Evolutionary conservation across 2,888 invertebrate genomes (phyloP).

Genomic region (Calameuta filiformis): DNA sequence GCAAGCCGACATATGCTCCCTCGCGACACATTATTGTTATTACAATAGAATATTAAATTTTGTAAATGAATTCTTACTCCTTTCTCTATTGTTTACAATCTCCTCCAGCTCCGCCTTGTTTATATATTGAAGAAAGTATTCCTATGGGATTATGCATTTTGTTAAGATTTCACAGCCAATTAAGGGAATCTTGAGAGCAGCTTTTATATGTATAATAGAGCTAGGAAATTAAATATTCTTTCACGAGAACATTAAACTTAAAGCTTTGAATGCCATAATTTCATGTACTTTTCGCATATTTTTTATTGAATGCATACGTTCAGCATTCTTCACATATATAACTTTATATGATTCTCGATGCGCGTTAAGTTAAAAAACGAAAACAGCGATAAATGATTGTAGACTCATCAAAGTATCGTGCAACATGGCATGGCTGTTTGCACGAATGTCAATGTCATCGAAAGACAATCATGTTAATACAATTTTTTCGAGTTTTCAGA

Average conservation of each 20-base stretch:
- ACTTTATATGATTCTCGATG: background rate
- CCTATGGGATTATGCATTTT: slow-evolving; percentile 38
- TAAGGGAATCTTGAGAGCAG: background rate
- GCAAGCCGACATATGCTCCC: slow-evolving; percentile 21
- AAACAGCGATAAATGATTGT: background rate
- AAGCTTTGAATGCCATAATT: background rate
- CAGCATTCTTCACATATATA: background rate
- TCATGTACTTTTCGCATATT: background rate
- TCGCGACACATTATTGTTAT: slow-evolving; percentile 12
- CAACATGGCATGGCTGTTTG: background rate
- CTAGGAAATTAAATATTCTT: background rate
- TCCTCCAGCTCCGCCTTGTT: slow-evolving; percentile 37
- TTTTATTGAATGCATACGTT: background rate
- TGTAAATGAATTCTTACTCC: slow-evolving; percentile 36
- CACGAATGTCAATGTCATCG: background rate
- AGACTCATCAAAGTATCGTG: background rate
- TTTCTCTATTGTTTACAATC: slow-evolving; percentile 37
- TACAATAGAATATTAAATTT: slow-evolving; percentile 3
- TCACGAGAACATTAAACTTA: background rate
- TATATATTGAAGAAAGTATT: slow-evolving; percentile 37
- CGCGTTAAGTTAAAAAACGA: background rate
- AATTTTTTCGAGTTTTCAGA: slow-evolving; percentile 14
- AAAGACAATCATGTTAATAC: slow-evolving; percentile 2
- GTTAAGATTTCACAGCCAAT: slow-evolving; percentile 19
- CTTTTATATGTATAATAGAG: background rate